Evolutionary conservation across 2,888 invertebrate genomes (phyloP), one percentile per base, ranked within the genome.

Genomic region (Ornithoptera priamus): DNA sequence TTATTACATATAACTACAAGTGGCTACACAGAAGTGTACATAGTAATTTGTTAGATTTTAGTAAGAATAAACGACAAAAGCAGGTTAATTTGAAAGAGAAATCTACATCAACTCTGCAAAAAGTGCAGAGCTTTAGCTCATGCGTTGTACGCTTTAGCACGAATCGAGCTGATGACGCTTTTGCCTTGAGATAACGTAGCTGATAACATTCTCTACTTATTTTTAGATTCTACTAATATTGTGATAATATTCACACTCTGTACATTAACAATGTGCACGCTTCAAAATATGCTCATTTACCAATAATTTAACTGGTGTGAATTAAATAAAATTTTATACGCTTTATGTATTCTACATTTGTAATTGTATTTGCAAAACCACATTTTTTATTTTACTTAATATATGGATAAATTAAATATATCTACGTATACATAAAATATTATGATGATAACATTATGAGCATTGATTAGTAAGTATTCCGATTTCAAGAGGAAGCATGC

Each of bases 101-200:
- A 5, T 20, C 24, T 22, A 36, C 36, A 58, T 18, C 12, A n/a
- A 50, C 42, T 67, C 12, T 10, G 18, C 36, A 4, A 42, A 46
- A 39, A 15, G 53, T 36, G 39, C 58, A 53, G 67, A 65, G 66
- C 65, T 24, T 68, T 67, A 62, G 68, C 69, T 60, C n/a, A 42
- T 72, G 72, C 74, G 73, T 74, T 66, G 62, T 61, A 71, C 75
- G 73, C 69, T 74, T 74, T 72, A 72, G 73, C 72, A 73, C 75
- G 72, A 74, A 61, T 72, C 76, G 73, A 73, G 71, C 70, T 72
- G 74, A 75, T 78, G 80, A 76, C 78, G 85, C 87, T 88, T 85
- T 90, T 85, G 87, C 88, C 87, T 87, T 88, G 87, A 90, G 90
- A 92, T 91, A 92, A 89, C 88, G 86, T 82, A 81, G 79, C 82